Evolutionary conservation across 2,113 vertebrate species (phyloP), one percentile per base, ranked within the genome.

Genomic region (Cochlearius cochlearius): DNA sequence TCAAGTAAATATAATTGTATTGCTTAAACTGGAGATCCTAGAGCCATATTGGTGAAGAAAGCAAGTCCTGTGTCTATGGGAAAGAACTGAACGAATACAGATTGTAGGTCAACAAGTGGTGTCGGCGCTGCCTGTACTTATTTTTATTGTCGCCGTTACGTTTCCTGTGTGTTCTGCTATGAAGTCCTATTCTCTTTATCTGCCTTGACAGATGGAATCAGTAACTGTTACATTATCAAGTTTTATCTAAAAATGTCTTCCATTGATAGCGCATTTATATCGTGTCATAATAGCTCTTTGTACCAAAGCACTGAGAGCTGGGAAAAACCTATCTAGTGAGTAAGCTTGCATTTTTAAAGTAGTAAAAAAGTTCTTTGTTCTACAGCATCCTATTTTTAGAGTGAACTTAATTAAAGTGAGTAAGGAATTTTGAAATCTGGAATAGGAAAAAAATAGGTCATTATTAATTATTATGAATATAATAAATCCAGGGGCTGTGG

Each of bases 291-390:
- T 97, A 91, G 96, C 88, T 94, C 96, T 97, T 98, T 98, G 96
- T 97, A 95, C 53, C 69, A 69, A 84, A 92, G 90, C 83, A 81
- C 34, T 91, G 96, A 84, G 95, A 96, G 90, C 77, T 88, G 95
- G 96, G 95, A 95, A 97, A 98, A 95, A 94, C 95, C 97, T 92
- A 82, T 86, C 89, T 34, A 92, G 94, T 97, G 96, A 97, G 92
- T 98, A 97, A 97, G 97, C 93, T 97, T 71, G 64, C 94, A 94
- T 96, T 97, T 97, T 92, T 88, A 60, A 97, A 92, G 77, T 69
- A 79, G 91, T 94, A 96, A 96, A 96, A 95, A 97, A 96, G 95
- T 97, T 93, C 96, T 96, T 98, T 98, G 95, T 97, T 97, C 96
- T 93, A 22, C 66, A 74, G 60, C 69, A 96, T 95, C 93, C 96